Evolutionary conservation across 2,113 vertebrate genomes (phyloP).

Genomic region (Ploceus nigricollis): DNA sequence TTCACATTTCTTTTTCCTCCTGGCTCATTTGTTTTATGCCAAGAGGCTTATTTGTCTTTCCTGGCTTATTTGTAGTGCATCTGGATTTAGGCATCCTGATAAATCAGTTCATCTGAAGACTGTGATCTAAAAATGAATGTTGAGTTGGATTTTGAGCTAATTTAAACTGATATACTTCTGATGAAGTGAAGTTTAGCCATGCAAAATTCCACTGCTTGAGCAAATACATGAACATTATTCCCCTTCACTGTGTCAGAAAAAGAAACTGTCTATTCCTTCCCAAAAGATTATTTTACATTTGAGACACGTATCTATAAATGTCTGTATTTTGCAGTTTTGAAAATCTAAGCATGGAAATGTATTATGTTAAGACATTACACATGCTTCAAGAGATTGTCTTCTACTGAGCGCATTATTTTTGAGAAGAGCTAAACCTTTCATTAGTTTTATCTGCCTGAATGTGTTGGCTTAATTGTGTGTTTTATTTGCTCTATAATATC

Average conservation of each 20-base stretch:
- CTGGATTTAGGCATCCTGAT: slow-evolving; percentile 27
- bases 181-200: slow-evolving; percentile 16
- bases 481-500: neutral
- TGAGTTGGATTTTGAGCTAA: slow-evolving; percentile 22
- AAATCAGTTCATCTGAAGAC: slow-evolving; percentile 28
- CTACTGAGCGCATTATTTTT: neutral
- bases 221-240: slow-evolving; percentile 23
- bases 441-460: neutral
- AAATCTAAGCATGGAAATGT: neutral
- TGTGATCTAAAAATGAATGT: slow-evolving; percentile 16
- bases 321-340: slow-evolving; percentile 8
- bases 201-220: slow-evolving; percentile 15
- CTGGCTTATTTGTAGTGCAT: slow-evolving; percentile 37
- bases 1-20: neutral
- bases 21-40: slow-evolving; percentile 10
- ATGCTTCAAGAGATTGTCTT: neutral
- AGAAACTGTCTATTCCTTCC: neutral
- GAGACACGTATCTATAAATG: slow-evolving; percentile 26
- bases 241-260: slow-evolving; percentile 31
- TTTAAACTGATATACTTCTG: slow-evolving; percentile 2
- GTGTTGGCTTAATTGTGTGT: neutral
- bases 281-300: slow-evolving; percentile 5
- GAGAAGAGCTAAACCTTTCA: neutral
- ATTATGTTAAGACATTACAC: neutral
- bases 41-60: slow-evolving; percentile 38